Percentiles rank a stretch among this genome's conserved stretches.
phyloP scores from a whole-genome alignment of 2,888 invertebrate species.

The Leptura quadrifasciata region DNA sequence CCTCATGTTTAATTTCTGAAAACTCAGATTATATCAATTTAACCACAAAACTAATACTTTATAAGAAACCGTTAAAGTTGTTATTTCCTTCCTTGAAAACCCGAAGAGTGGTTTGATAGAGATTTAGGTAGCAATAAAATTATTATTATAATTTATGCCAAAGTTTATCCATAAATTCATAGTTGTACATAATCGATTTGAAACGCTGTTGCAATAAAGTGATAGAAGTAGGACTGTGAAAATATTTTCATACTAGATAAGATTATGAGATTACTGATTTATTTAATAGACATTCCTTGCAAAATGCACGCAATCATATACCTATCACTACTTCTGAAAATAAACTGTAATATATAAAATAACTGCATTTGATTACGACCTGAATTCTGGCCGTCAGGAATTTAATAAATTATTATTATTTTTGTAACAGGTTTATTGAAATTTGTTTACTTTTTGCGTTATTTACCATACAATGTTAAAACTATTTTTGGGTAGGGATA shows the following conservation, averaged over 20 bases:
- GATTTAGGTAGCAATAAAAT: no score
- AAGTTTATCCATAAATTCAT: conserved; percentile 6
- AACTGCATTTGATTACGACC: conserved; percentile 12
- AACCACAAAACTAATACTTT: no score
- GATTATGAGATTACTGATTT: conserved; percentile 21
- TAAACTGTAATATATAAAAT: conserved; percentile 9
- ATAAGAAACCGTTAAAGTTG: no score
- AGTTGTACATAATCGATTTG: conserved; percentile 5
- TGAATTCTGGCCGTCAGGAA: not conserved
- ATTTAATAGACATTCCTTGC: conserved; percentile 25
- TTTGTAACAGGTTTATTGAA: not conserved
- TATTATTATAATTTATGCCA: not conserved
- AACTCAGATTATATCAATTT: no score
- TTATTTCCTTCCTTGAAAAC: no score
- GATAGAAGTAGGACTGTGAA: conserved; percentile 17
- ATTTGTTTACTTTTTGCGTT: no score
- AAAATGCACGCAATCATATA: conserved; percentile 20
- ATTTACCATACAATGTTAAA: no score
- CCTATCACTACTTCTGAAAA: conserved; percentile 5
- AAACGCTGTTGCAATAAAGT: not conserved
- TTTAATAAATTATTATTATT: not conserved
- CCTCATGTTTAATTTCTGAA: no score
- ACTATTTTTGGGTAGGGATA: no score
- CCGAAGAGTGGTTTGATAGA: no score
- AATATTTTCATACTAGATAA: conserved; percentile 11